Base-by-base conservation (phyloP, 2,113 vertebrate genomes). In the Phylloscopus trochilus region DNA sequence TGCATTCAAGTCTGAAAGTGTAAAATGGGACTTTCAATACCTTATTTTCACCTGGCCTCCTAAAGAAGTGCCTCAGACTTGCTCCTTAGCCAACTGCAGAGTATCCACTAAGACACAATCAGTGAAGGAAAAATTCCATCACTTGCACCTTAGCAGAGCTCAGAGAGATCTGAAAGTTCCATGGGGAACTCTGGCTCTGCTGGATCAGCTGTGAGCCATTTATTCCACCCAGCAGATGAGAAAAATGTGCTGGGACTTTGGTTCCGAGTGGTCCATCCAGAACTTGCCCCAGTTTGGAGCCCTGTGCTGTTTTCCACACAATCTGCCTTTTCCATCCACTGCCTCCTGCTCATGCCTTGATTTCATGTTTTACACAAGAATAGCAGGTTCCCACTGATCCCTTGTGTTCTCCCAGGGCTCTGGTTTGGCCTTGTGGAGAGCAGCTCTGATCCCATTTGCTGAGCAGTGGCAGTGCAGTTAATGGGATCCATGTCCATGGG, bases 401-500 rank as follows among this genome's bases (percentile, higher is more conserved):
- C 67, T n/a, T 6, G 16, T 49, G 79, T 6, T 47, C 66, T 67
- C 43, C 55, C 37, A 74, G 85, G 49, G 0, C 26, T 37, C 21
- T 0, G 4, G 2, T 37, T 66, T 39, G 83, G 41, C 43, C 84
- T 78, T 43, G 18, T 5, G 2, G 31, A 13, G 35, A 27, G 46
- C 89, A 44, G 41, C 78, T 60, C 60, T 53, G 60, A 81, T 12
- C 37, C 41, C 5, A 0, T 55, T 31, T 58, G 9, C 49, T 59
- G 49, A 46, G 21, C 58, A 19, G 2, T 16, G 35, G 19, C 41
- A 33, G 22, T 51, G 49, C 46, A 49, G 22, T 14, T 13, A 39
- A 35, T 33, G 35, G 69, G 27, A 53, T 26, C 41, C 0, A 0
- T 39, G 28, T 35, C 72, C 68, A 24, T 0, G 3, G 46, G 30